Evolutionary conservation across 2,888 invertebrate genomes (phyloP), one percentile per base, ranked within the genome.

Genomic region (Galerucella calmariensis): DNA sequence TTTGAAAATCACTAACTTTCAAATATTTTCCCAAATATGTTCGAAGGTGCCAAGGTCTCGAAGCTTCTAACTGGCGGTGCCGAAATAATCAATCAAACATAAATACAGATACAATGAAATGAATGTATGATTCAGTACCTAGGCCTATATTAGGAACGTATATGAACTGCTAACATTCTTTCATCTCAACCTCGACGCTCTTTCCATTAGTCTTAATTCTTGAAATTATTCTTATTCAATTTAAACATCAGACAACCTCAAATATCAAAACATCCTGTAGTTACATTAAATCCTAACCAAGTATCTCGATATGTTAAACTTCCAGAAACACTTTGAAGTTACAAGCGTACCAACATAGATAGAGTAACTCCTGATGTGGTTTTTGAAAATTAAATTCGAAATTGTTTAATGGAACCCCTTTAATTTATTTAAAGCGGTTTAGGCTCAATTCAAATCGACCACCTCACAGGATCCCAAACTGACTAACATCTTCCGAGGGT

Each of bases 361-460:
- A 14, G 24, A 5, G 59, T 41, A 58, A 63, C 68, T 73, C 46
- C 63, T 44, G 46, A 58, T 73, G 73, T 58, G 73, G 69, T 72
- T 72, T 72, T 71, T 66, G 66, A 66, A 72, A 75, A 77, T 77
- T 73, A 75, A 71, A 71, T 77, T 75, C 20, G 69, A 73, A 71
- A 73, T 71, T 75, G 68, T 71, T 73, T 70, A 73, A 73, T 71
- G 71, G 75, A 75, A 77, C 73, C 72, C 68, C 75, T 48, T 69
- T 75, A 75, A 75, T 73, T 73, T 75, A 75, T 75, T 75, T 75
- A 69, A 74, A 75, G 77, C 75, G 73, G 77, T 75, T 77, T 66
- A 48, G 65, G 71, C 63, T 63, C 65, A 70, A 68, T 76, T 71
- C 69, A 63, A 76, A 73, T 77, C 71, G 75, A 77, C 73, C 67